Conservation (phyloP, 2,888 invertebrate genomes). For the Cremastinae sp. region DNA sequence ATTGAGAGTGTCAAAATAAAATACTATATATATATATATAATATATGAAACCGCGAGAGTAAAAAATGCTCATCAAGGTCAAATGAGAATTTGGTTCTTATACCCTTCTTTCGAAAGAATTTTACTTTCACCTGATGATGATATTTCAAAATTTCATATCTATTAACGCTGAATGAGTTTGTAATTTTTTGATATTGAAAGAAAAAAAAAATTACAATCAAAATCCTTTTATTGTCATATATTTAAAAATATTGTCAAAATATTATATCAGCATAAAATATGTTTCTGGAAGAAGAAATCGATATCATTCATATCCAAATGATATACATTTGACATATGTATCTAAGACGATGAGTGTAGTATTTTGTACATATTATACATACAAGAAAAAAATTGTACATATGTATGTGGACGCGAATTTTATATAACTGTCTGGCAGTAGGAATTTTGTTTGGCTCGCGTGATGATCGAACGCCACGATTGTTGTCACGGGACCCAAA, state of each 20-base stretch:
- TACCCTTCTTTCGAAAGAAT: neutral
- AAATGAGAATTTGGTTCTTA: neutral
- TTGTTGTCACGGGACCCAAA: conserved; percentile 18
- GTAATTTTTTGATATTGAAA: neutral
- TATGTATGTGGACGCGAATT: conserved; percentile 7
- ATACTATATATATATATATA: too few species aligned
- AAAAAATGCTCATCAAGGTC: neutral
- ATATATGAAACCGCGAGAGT: too few species aligned
- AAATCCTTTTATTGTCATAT: neutral
- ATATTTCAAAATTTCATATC: neutral
- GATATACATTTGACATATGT: too few species aligned
- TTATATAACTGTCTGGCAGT: conserved; percentile 24
- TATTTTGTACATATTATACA: too few species aligned
- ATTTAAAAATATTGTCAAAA: neutral
- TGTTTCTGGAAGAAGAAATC: neutral
- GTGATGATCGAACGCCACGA: conserved; percentile 19
- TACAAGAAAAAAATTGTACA: too few species aligned
- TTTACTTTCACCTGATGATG: conserved; percentile 14
- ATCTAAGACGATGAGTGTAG: too few species aligned
- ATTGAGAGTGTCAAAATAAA: too few species aligned
- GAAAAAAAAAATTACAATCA: conserved; percentile 18
- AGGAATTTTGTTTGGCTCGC: conserved; percentile 1
- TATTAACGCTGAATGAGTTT: neutral
- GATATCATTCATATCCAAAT: neutral
- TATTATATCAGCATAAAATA: neutral